Base-by-base conservation (phyloP, 2,113 vertebrate species). In the Hemiscyllium ocellatum region DNA sequence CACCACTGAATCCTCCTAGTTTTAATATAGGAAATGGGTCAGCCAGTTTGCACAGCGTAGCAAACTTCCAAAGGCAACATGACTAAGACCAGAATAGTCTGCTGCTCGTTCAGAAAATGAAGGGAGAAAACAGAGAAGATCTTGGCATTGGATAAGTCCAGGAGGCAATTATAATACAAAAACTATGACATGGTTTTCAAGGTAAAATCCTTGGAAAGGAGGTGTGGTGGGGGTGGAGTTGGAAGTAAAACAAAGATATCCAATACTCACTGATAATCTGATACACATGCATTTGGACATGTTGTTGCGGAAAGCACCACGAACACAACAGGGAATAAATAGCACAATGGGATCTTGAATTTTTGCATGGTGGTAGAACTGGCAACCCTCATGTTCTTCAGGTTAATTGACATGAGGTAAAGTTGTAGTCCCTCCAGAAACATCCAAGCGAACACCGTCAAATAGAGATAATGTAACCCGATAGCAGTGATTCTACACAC, bases 381-480 rank as follows among this genome's bases (percentile, higher is more conserved):
- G 37, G 80, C 22, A 19, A 83, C 80, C 80, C 80, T 83, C 80
- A 83, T 47, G 42, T 83, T 83, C 80, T 4, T 19, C 37, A 83
- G 17, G 80, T 97, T 96, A 29, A 99, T 97, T 50, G 99, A 98
- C 95, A 99, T 98, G 83, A 98, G 97, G 98, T 98, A 99, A 70
- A 99, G 98, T 96, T 98, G 98, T 70, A 98, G 86, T 0, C 98
- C 98, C 96, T 99, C 98, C 69, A 99, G 97, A 96, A 97, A 97
- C 98, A 99, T 99, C 98, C 98, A 99, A 97, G 98, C 98, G 97
- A 99, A 98, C 76, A 98, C 97, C 0, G 98, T 97, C 96, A 99
- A 97, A 96, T 98, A 99, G 96, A 97, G 98, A 96, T 97, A 98
- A 96, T 99, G 98, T 96, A 99, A 97, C 22, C 98, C 95, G 0